phyloP scores from a whole-genome alignment of 2,113 vertebrate species.

The Poecilia latipinna region DNA sequence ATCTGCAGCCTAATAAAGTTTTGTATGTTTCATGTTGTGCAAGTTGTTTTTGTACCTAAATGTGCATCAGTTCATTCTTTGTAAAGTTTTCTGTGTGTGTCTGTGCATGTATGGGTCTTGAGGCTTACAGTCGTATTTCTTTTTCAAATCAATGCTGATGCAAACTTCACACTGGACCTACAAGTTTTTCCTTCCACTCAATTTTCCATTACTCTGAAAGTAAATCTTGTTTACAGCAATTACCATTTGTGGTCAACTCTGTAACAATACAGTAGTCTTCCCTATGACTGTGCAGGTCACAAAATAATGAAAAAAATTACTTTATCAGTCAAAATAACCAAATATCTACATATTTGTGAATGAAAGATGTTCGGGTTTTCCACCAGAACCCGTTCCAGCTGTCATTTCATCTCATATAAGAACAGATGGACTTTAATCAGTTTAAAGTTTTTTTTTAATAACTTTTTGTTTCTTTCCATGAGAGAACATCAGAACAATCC shows the following conservation, averaged over 20 bases:
- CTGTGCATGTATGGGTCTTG: no score
- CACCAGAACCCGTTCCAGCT: no score
- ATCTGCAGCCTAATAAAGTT: constrained; percentile 76
- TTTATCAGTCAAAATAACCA: not conserved
- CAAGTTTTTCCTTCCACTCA: not conserved
- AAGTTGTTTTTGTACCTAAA: not conserved
- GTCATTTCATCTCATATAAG: not conserved
- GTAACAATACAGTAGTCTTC: no score
- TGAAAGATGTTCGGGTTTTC: not conserved
- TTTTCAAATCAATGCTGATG: no score
- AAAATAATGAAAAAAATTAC: not conserved
- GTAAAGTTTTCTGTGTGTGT: no score
- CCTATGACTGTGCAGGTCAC: no score
- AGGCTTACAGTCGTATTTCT: no score
- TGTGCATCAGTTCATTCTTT: not conserved
- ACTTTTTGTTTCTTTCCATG: constrained; percentile 75
- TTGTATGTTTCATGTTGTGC: constrained; percentile 56
- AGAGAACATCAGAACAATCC: constrained; percentile 80
- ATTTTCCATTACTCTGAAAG: not conserved
- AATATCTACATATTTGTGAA: not conserved
- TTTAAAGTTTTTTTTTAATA: constrained; percentile 69
- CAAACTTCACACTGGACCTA: not conserved
- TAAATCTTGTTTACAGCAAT: not conserved
- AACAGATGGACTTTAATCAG: not conserved
- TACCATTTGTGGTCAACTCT: no score